A percentile compares a stretch with the other conserved stretches of the same genome.
Conservation (phyloP, 2,113 vertebrate genomes). For the Carollia perspicillata region DNA sequence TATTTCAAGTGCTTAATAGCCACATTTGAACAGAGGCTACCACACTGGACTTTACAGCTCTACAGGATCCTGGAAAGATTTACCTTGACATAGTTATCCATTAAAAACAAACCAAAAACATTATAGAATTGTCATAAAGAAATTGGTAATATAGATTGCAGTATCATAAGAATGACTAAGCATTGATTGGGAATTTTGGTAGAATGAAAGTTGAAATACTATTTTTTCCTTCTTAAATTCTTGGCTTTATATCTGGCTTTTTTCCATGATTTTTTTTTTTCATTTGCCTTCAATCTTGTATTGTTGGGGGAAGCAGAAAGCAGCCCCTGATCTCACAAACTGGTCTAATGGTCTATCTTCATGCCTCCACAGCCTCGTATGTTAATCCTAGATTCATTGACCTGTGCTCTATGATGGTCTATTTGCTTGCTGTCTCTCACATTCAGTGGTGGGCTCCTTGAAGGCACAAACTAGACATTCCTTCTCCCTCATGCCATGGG, state of each 20-base stretch:
- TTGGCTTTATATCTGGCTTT: background rate
- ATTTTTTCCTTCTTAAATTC: background rate
- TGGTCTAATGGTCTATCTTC: background rate
- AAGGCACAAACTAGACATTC: background rate
- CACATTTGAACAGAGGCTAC: background rate
- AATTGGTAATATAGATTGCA: background rate
- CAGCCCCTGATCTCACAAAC: background rate
- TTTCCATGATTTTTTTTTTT: background rate
- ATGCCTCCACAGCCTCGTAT: rapidly evolving
- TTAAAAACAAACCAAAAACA: background rate
- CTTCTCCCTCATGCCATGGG: no score
- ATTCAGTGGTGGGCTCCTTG: rapidly evolving
- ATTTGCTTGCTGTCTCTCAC: background rate
- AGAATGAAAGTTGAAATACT: background rate
- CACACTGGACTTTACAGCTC: no score
- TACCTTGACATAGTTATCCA: background rate
- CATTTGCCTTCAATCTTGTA: background rate
- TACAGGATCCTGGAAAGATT: background rate
- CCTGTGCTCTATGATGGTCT: no score
- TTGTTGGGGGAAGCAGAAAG: background rate
- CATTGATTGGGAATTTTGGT: background rate
- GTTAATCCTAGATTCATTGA: no score
- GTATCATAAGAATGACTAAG: background rate
- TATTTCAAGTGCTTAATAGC: background rate
- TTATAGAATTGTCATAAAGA: background rate